These are phyloP conservation scores for Luffia ferchaultella DNA, from an alignment of 2,888 invertebrate species.

Conservation along the genomic window DNA sequence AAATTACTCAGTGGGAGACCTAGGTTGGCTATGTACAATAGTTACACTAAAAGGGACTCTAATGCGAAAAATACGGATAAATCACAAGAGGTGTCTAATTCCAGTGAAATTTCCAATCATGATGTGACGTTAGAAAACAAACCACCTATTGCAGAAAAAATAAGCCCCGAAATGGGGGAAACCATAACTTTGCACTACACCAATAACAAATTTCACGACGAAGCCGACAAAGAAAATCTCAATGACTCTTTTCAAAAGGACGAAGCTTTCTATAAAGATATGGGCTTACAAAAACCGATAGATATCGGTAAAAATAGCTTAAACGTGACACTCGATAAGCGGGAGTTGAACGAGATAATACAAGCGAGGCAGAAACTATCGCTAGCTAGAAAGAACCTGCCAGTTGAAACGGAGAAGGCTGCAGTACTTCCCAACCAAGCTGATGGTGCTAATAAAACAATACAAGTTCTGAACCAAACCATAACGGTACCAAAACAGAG, in stretches of 20 bases:
- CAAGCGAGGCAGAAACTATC: constrained; percentile 55
- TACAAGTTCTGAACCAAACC: constrained; percentile 50
- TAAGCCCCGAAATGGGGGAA: constrained; percentile 19
- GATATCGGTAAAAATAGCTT: constrained; percentile 38
- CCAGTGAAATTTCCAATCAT: neutral
- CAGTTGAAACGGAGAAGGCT: constrained; percentile 32
- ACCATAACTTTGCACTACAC: constrained; percentile 50
- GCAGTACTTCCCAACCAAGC: constrained; percentile 29
- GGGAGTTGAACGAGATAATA: constrained; percentile 54
- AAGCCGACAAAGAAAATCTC: constrained; percentile 51
- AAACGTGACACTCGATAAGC: constrained; percentile 50
- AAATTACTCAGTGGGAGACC: constrained; percentile 44
- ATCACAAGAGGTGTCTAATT: neutral
- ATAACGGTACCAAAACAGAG: constrained; percentile 48
- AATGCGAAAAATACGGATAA: constrained; percentile 5
- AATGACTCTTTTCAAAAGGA: constrained; percentile 40
- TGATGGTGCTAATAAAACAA: constrained; percentile 40
- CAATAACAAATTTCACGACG: constrained; percentile 42
- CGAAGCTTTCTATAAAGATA: constrained; percentile 50
- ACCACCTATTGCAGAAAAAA: neutral
- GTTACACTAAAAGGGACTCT: constrained; percentile 39
- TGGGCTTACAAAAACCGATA: constrained; percentile 34
- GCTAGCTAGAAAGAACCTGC: constrained; percentile 44
- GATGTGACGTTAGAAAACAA: neutral
- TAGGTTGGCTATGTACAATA: constrained; percentile 38